Base-by-base conservation (phyloP, 2,888 invertebrate species). In the Taphrorychus bicolor region DNA sequence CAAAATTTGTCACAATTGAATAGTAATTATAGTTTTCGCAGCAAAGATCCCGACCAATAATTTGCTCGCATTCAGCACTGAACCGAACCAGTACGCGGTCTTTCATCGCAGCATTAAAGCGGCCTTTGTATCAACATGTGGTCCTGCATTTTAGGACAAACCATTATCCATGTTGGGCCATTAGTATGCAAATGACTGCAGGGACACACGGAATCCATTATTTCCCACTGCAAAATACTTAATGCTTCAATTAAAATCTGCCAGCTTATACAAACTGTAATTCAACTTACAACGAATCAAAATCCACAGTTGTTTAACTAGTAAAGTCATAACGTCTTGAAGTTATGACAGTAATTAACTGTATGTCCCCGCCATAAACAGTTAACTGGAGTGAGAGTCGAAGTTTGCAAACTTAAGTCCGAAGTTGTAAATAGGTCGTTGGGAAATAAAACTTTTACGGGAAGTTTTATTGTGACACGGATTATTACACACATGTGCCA, bases 401-500 rank as follows among this genome's bases (percentile, higher is more conserved):
- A 60, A 66, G 49, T 51, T 66, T 61, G 56, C 23, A 66, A 66
- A 66, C 66, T 66, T 56, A n/a, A 45, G 66, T 49, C 49, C 49
- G 22, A 59, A 64, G 59, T 59, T 58, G 53, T 58, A 66, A 59
- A 66, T 66, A 58, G 56, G 58, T 52, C 56, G 51, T 49, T 9
- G 49, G 49, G 42, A 63, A 68, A 68, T 63, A 68, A 68, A 68
- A 68, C 59, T 67, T 66, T 49, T 40, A 17, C 61, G 18, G 19
- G 41, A 68, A 68, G 68, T 68, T 68, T 68, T 59, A 63, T 63
- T 68, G 22, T 59, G 59, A 63, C 59, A 59, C 21, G 63, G 63
- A 60, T 63, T 63, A 68, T 68, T 68, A 68, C 62, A 68, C 68
- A 68, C 68, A 63, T 68, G 68, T 68, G 68, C 63, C 61, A 62